phyloP scores from a whole-genome alignment of 1,140 invertebrate genomes.

The Fopius arisanus region DNA sequence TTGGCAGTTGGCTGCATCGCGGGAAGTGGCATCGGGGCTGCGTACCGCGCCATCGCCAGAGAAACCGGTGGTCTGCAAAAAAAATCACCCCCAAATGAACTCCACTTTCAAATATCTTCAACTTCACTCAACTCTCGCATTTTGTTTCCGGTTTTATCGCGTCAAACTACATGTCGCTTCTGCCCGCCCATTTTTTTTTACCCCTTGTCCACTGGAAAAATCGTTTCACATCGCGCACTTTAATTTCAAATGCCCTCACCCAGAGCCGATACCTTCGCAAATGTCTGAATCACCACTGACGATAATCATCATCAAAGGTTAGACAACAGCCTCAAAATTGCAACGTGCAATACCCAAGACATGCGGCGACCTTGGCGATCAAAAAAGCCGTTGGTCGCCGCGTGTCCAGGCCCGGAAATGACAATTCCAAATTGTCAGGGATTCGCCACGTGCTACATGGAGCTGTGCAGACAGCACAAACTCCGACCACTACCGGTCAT shows the following conservation, averaged over 20 bases:
- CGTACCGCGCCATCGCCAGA: constrained; percentile 66
- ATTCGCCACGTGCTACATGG: constrained; percentile 57
- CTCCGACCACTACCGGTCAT: constrained; percentile 56
- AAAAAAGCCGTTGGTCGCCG: not conserved
- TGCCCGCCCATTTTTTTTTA: constrained; percentile 1
- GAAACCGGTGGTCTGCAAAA: constrained; percentile 66
- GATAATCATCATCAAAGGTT: not conserved
- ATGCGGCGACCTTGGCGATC: not conserved
- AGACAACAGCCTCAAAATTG: constrained; percentile 16
- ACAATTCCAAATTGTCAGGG: constrained; percentile 43
- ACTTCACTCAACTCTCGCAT: constrained; percentile 24
- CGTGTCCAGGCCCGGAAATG: constrained; percentile 28
- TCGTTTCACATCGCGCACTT: no score
- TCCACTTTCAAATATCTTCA: not conserved
- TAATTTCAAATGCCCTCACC: no score
- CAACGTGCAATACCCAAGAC: not conserved
- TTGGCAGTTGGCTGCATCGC: constrained; percentile 61
- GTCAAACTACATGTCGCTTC: constrained; percentile 30
- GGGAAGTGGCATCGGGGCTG: constrained; percentile 54
- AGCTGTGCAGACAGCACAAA: constrained; percentile 54
- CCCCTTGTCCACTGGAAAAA: not conserved
- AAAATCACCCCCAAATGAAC: not conserved
- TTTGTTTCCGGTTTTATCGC: constrained; percentile 38
- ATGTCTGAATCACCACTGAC: no score
- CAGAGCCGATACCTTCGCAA: no score